Conservation (phyloP, 2,113 vertebrate species). For the Ammospiza caudacuta region DNA sequence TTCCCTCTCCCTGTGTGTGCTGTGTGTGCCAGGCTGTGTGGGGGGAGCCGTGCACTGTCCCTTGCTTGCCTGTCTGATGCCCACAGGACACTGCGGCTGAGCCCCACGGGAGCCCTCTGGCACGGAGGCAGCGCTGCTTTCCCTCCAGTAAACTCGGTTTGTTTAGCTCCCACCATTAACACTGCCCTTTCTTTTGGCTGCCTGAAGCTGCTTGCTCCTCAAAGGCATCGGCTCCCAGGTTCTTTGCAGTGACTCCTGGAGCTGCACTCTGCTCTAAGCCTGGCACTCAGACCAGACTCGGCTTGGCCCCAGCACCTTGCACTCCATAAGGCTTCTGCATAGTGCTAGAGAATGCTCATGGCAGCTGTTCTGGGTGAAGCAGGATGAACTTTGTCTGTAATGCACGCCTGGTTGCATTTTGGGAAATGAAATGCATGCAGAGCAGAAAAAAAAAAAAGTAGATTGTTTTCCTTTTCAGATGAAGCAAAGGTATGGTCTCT, state of each 20-base stretch:
- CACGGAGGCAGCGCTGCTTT: constrained; percentile 45
- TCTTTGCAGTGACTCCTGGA: constrained; percentile 31
- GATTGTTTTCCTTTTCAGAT: constrained; percentile 79
- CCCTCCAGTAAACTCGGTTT: constrained; percentile 59
- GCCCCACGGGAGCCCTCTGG: neutral
- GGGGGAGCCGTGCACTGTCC: constrained; percentile 48
- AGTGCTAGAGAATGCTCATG: constrained; percentile 66
- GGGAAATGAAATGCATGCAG: constrained; percentile 79
- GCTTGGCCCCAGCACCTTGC: constrained; percentile 49
- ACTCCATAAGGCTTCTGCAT: constrained; percentile 78
- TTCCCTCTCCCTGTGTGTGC: constrained; percentile 71
- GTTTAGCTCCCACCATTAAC: constrained; percentile 69
- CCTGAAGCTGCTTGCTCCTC: constrained; percentile 76
- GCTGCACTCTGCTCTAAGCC: constrained; percentile 62
- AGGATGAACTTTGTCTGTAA: constrained; percentile 50
- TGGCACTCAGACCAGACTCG: constrained; percentile 38
- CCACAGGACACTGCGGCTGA: neutral
- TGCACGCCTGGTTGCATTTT: constrained; percentile 77
- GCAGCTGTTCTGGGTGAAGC: constrained; percentile 46
- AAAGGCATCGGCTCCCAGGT: constrained; percentile 33
- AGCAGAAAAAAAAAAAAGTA: constrained; percentile 56
- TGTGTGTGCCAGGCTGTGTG: constrained; percentile 72
- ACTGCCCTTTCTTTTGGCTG: constrained; percentile 72
- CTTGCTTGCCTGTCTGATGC: constrained; percentile 71
- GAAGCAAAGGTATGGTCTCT: constrained; percentile 74